Evolutionary conservation across 2,113 vertebrate genomes (phyloP), one percentile per base, ranked within the genome.

Genomic region (Catagonus wagneri): DNA sequence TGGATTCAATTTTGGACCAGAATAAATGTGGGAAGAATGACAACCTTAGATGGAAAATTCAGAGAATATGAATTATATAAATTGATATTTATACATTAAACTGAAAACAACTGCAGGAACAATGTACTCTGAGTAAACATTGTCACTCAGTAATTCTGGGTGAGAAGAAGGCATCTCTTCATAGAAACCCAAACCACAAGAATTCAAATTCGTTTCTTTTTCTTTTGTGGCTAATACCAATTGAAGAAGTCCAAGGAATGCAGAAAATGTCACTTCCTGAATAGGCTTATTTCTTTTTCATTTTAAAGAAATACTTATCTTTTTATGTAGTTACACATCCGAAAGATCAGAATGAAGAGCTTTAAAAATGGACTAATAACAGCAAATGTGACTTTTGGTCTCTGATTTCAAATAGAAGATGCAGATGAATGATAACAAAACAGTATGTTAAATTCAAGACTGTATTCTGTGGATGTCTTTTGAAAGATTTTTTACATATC

Each of bases 141-240:
- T 32, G 58, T 34, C 17, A 4, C 4, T 1, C 11, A 65, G 72
- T 66, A 22, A 88, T 76, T 75, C 44, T 89, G 72, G 34, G 32
- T 52, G 66, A 81, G 66, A 89, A 60, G 44, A 36, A 16, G 20
- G 22, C 17, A 94, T 93, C 83, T 66, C 79, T 89, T 95, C 19
- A 89, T 8, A 92, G 72, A 96, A 86, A 84, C 68, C 60, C 6
- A 96, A 95, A 80, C 93, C 93, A 60, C 44, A 89, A 89, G 83
- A 76, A 85, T 89, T 54, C 72, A 76, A 94, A 93, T 75, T 69
- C 83, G 83, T 95, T 95, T 71, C 81, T 90, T 83, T 65, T 80
- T 80, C 58, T 68, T 94, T 93, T 92, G 84, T 85, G 83, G 79
- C 54, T 85, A 85, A 76, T 92, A 25, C 25, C 54, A 75, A 95